Evolutionary conservation across 2,113 vertebrate genomes (phyloP), one percentile per base, ranked within the genome.

Genomic region (Bagarius yarrelli): DNA sequence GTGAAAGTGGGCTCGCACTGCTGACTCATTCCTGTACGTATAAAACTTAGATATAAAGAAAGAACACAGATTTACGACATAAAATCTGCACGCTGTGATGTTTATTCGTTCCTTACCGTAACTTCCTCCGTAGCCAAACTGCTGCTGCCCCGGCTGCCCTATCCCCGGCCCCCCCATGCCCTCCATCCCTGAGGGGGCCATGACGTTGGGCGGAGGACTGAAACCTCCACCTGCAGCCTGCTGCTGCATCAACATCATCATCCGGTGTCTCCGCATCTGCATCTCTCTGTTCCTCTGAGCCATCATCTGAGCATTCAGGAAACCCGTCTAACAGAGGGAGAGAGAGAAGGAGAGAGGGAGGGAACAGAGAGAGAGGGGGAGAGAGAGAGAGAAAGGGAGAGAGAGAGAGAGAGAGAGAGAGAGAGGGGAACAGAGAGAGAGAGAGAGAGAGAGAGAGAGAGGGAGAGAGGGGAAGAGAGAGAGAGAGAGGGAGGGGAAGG

Each of bases 201-300:
- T 96, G 86, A 98, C 96, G 4, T 97, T 99, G n/a, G 97, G 97
- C 21, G 98, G 96, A 1, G 97, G 96, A 80, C 96, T 99, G 90
- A 99, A 99, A 84, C 94, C 93, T 81, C 87, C 89, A 6, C 90
- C 88, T 90, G 95, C 77, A 80, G 86, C 87, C 78, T 47, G 88
- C 82, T 55, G 96, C 74, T 95, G 95, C 92, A 97, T 95, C 88
- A 98, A 89, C 92, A 98, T 93, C 55, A 96, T 93, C 94, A 96
- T 94, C 81, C 94, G 91, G 89, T 96, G 95, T 83, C 95, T 95
- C 81, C 94, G 93, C 61, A 64, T 97, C 78, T 92, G 87, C 89
- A 98, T 89, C 91, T 98, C 96, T 85, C 96, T 92, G 87, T 91
- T 97, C 73, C 95, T 94, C 91, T 99, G 98, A 67, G 96, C 95